Evolutionary conservation across 2,113 vertebrate genomes (phyloP).

Genomic region (human (Homo sapiens)): DNA sequence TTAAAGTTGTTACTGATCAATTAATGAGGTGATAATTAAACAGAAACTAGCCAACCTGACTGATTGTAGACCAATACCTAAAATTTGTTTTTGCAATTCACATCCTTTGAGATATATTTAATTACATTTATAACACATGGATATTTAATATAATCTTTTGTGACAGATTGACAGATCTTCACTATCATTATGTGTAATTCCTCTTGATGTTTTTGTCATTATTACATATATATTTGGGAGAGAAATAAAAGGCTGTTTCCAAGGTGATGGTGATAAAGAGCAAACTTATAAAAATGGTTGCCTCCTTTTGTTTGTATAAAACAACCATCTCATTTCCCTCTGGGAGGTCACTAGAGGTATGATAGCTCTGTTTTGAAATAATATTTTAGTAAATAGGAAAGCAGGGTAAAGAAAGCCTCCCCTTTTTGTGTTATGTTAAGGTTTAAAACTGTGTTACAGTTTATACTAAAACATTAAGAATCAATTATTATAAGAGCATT

Average conservation of each 20-base stretch:
- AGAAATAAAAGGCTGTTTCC: conserved; percentile 25
- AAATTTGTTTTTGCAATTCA: conserved; percentile 50
- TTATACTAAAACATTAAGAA: neutral
- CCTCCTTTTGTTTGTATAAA: conserved; percentile 40
- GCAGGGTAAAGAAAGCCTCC: neutral
- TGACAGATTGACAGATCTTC: conserved; percentile 30
- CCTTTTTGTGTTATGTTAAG: neutral
- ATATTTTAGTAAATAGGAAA: neutral
- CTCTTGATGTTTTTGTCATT: conserved; percentile 59
- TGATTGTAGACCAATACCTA: conserved; percentile 46
- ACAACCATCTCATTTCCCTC: neutral
- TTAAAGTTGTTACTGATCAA: conserved; percentile 64
- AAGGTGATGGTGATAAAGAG: neutral
- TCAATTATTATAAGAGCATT: neutral
- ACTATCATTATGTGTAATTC: conserved; percentile 37
- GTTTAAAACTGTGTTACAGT: neutral
- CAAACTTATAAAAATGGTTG: neutral
- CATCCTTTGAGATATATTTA: conserved; percentile 67
- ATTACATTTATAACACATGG: conserved; percentile 67
- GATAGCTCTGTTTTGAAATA: neutral
- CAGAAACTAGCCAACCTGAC: conserved; percentile 55
- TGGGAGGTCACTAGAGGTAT: neutral
- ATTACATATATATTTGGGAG: neutral
- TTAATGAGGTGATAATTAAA: conserved; percentile 75
- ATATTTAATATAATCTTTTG: conserved; percentile 63